Evolutionary conservation across 2,113 vertebrate genomes (phyloP), one percentile per base, ranked within the genome.

Genomic region (Coptodon rendalli): DNA sequence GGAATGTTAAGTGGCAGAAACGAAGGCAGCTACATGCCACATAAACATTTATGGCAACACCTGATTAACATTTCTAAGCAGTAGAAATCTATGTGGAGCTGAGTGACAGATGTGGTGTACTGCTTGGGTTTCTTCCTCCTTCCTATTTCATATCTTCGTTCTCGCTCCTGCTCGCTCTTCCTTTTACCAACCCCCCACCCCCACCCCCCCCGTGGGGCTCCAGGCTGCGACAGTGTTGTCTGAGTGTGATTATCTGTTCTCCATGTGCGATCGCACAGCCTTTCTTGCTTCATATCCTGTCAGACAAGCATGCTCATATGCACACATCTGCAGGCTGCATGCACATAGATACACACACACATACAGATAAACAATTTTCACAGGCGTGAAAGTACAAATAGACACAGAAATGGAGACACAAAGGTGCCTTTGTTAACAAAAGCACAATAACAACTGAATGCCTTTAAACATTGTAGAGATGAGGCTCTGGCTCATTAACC

Each of bases 161-260:
- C 73, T 48, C 19, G 6, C 50, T 76, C 24, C 43, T 34, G 45
- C 45, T 78, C 10, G 36, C 22, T 13, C 13, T 31, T 8, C 27
- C 9, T n/a, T 27, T 16, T n/a, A 27, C 54, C n/a, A n/a, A n/a
- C 24, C 53, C 29, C n/a, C 3, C 11, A 36, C 5, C 6, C 17
- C 0, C 71, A 9, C 10, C 14, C 54, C 14, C 54, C 3, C 31
- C n/a, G 27, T 38, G 40, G 40, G 87, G 79, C 73, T 87, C 31
- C 10, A 87, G 87, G 87, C 86, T 8, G n/a, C 19, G 2, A 83
- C 89, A 92, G 59, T 84, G 81, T 89, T 90, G 85, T 84, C 85
- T 84, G 83, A 73, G 81, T 92, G 90, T 82, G 86, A 90, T 87
- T 91, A 86, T 90, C 68, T 87, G 52, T 36, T 83, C 66, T 68